Percentiles rank a stretch among this genome's conserved stretches.
phyloP scores from a whole-genome alignment of 2,113 vertebrate genomes.

The Acinonyx jubatus region DNA sequence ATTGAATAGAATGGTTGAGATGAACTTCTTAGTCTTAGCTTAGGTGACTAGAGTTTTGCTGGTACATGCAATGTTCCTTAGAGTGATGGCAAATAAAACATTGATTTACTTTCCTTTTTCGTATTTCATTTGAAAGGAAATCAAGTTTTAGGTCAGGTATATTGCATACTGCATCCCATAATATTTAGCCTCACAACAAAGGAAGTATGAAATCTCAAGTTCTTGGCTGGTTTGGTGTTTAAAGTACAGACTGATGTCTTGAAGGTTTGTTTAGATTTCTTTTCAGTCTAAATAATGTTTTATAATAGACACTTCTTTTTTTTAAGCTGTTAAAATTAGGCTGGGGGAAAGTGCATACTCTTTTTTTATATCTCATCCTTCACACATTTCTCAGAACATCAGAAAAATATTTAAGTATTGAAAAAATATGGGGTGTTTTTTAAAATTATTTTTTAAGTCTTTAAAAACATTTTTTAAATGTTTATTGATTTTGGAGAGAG shows the following conservation, averaged over 20 bases:
- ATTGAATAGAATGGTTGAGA: background rate
- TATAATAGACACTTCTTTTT: background rate
- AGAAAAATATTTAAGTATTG: background rate
- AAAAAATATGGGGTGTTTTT: slow-evolving; percentile 1
- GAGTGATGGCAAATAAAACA: background rate
- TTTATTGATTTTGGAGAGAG: no score
- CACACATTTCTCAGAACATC: background rate
- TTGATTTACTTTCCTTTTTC: background rate
- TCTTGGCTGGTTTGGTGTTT: background rate
- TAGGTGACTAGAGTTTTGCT: background rate
- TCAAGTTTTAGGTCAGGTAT: background rate
- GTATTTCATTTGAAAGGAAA: background rate
- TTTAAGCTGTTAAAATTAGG: background rate
- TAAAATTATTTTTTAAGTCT: background rate
- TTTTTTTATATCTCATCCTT: background rate
- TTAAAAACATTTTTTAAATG: background rate
- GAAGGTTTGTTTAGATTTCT: background rate
- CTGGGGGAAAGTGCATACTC: background rate
- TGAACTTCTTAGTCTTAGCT: background rate
- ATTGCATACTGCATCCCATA: background rate
- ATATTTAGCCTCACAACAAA: background rate
- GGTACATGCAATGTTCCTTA: background rate
- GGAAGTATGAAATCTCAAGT: background rate
- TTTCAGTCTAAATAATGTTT: slow-evolving; percentile 24
- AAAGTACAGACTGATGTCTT: background rate